These are phyloP conservation scores for Cygnus olor DNA, from an alignment of 2,797 vertebrate genomes.

Conservation along the genomic window DNA sequence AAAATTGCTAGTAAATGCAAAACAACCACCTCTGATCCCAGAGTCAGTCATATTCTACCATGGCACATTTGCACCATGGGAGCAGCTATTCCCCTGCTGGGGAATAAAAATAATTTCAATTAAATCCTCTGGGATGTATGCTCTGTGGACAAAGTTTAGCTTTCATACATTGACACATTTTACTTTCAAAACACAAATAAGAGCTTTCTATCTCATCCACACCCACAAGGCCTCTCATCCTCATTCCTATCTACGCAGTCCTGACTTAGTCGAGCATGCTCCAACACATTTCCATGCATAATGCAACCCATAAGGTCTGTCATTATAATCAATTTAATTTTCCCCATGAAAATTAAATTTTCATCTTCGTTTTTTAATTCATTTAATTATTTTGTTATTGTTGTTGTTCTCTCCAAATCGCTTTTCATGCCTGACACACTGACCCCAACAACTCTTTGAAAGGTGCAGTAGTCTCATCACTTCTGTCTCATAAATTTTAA, in stretches of 20 bases:
- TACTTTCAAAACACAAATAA: not conserved
- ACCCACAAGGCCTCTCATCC: conserved; percentile 24
- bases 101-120: not conserved
- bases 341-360: conserved; percentile 65
- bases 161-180: not conserved
- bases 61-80: not conserved
- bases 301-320: conserved; percentile 14
- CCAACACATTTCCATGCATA: conserved; percentile 53
- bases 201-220: not conserved
- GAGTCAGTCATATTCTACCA: not conserved
- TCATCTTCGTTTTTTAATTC: not conserved
- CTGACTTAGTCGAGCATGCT: conserved; percentile 58
- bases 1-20: not conserved
- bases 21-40: conserved; percentile 28
- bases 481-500: not conserved
- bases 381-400: not conserved
- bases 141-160: not conserved
- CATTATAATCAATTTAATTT: conserved; percentile 58
- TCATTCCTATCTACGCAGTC: conserved; percentile 24
- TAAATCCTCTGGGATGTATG: not conserved
- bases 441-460: conserved; percentile 14
- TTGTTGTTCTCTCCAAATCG: not conserved
- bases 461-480: not conserved
- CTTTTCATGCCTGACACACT: not conserved
- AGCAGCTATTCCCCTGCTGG: not conserved